Base-by-base conservation (phyloP, 2,797 vertebrate genomes). In the Microctenopoma lineatum region DNA sequence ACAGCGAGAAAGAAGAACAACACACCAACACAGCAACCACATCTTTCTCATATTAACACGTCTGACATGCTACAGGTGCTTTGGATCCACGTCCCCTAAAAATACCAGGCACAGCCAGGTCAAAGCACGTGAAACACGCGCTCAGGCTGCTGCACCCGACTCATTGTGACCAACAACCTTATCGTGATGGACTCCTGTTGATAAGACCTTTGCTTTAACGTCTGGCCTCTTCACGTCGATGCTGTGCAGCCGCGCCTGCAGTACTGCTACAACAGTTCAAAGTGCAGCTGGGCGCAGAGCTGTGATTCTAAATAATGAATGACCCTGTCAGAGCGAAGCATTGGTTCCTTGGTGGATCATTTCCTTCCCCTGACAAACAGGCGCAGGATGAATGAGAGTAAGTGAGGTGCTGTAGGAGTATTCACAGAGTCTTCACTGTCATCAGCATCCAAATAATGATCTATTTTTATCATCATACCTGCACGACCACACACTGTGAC, bases 261-360 rank as follows among this genome's bases (percentile, higher is more conserved):
- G 70, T 41, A 78, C 69, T 62, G 53, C 21, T 70, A 83, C 47
- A 44, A 78, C 59, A 59, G 14, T 7, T 41, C 5, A 51, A 65
- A 61, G 57, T 44, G 52, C 68, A 75, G 62, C 12, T 47, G 16
- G 51, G 55, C n/a, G 58, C 44, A 67, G 42, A 16, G 32, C 41
- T n/a, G 45, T 4, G 0, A 38, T 12, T 61, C 57, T 81, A 44
- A 84, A 84, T 81, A 60, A 84, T 88, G 74, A 63, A 90, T 26
- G 54, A 41, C 0, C 3, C 1, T 36, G 59, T 45, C 21, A 39
- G 14, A 51, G 50, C 16, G 44, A 36, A 56, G 61, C 72, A 73
- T 36, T 21, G 18, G 12, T 18, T 16, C 36, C 41, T 12, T 10
- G 9, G 26, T 36, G 55, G 64, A 50, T 53, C 7, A 39, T 25